These are phyloP conservation scores for Prionace glauca DNA, from an alignment of 2,797 vertebrate genomes.

Conservation along the genomic window DNA sequence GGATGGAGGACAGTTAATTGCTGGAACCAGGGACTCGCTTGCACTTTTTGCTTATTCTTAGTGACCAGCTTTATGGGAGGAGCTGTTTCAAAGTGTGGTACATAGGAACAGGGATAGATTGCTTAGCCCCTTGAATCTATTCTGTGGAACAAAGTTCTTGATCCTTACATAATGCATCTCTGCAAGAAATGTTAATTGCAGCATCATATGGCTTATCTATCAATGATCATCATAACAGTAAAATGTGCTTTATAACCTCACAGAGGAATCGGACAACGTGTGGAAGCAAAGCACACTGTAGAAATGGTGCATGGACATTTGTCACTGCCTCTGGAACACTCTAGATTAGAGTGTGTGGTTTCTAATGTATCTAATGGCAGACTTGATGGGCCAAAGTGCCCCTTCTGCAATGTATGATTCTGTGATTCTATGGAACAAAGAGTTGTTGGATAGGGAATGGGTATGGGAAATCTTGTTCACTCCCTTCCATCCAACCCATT, in stretches of 20 bases:
- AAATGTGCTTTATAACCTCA: neutral
- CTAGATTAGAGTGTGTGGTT: neutral
- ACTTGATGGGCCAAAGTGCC: no score
- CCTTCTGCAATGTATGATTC: no score
- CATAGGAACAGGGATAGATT: no score
- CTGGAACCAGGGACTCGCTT: neutral
- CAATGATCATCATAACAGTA: neutral
- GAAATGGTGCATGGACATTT: neutral
- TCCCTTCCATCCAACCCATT: slow-evolving; percentile 39
- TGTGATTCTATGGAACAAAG: neutral
- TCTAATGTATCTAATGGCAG: no score
- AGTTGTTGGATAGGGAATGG: slow-evolving; percentile 48
- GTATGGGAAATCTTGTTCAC: slow-evolving; percentile 47
- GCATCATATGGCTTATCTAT: neutral
- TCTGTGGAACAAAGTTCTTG: no score
- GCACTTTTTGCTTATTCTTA: neutral
- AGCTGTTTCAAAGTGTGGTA: neutral
- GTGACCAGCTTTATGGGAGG: neutral
- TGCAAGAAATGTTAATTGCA: neutral
- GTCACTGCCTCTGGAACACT: neutral
- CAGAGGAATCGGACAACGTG: neutral
- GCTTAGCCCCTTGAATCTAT: neutral
- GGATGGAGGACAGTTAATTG: neutral
- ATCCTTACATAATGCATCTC: neutral
- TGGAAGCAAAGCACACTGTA: neutral